Conservation (phyloP, 1,140 invertebrate species). For the Cotesia chilonis region DNA sequence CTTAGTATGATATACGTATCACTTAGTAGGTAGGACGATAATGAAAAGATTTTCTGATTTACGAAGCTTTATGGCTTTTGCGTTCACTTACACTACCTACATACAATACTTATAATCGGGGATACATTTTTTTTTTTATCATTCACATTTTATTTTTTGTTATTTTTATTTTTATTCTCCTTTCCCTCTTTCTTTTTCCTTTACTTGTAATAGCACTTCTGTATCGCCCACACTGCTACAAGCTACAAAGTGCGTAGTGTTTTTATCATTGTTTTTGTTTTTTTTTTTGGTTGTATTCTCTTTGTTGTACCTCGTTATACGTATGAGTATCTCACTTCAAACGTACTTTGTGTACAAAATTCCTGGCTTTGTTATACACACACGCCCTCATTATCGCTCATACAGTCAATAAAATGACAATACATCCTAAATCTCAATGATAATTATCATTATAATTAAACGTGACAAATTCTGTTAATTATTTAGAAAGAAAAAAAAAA, state of each 20-base stretch:
- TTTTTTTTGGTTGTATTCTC: neutral
- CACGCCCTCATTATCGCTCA: conserved; percentile 4
- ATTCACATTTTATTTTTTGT: neutral
- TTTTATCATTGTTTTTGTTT: neutral
- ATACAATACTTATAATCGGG: conserved; percentile 9
- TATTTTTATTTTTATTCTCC: neutral
- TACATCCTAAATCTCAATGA: neutral
- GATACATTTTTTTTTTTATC: conserved; percentile 12
- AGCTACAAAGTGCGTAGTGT: too few species aligned
- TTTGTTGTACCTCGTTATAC: conserved; percentile 16
- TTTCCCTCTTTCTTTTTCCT: neutral
- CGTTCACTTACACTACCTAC: conserved; percentile 43
- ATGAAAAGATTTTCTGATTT: conserved; percentile 63
- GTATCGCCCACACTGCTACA: neutral
- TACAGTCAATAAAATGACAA: conserved; percentile 20
- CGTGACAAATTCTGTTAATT: too few species aligned
- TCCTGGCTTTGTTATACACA: conserved; percentile 2
- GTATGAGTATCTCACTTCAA: conserved; percentile 19
- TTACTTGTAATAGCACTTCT: conserved; percentile 4
- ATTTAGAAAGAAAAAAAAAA: too few species aligned
- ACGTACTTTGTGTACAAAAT: conserved; percentile 9
- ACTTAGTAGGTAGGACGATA: conserved; percentile 60
- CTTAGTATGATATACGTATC: conserved; percentile 66
- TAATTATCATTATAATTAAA: neutral
- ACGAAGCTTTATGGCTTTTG: conserved; percentile 60